Percentiles rank a stretch among this genome's conserved stretches.
These are phyloP conservation scores for Xiphophorus couchianus DNA, from an alignment of 2,113 vertebrate species.

Conservation along the genomic window DNA sequence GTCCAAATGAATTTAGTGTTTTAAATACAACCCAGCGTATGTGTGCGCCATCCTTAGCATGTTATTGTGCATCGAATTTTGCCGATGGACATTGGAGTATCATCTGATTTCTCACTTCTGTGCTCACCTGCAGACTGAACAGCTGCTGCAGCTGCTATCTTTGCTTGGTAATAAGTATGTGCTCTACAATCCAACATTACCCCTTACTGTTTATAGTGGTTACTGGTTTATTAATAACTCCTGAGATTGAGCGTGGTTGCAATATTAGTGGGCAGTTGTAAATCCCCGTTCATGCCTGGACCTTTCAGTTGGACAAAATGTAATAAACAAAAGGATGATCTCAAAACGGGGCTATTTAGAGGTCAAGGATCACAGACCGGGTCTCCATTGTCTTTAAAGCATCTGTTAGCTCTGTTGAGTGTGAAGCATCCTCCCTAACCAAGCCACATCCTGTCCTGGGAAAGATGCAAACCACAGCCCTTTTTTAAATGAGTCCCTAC, in stretches of 20 bases:
- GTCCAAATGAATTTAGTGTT: too few species aligned
- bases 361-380: slow-evolving; percentile 27
- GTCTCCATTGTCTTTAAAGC: slow-evolving; percentile 25
- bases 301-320: neutral
- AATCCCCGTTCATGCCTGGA: neutral
- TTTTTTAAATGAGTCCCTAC: slow-evolving; percentile 47
- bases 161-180: neutral
- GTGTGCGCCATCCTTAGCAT: too few species aligned
- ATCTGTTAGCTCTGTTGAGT: slow-evolving; percentile 59
- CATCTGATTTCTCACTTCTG: neutral
- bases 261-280: neutral
- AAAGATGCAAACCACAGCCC: slow-evolving; percentile 43
- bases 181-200: neutral
- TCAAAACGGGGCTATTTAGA: neutral
- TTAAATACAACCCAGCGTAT: too few species aligned
- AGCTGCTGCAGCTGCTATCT: neutral
- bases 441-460: slow-evolving; percentile 66
- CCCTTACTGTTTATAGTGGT: neutral
- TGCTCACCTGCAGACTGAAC: neutral
- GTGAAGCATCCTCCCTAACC: slow-evolving; percentile 54
- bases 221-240: neutral
- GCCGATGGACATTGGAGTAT: neutral
- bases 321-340: neutral
- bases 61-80: neutral
- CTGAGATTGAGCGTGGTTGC: neutral